Evolutionary conservation across 2,888 invertebrate species (phyloP).

Genomic region (Xylota segnis): DNA sequence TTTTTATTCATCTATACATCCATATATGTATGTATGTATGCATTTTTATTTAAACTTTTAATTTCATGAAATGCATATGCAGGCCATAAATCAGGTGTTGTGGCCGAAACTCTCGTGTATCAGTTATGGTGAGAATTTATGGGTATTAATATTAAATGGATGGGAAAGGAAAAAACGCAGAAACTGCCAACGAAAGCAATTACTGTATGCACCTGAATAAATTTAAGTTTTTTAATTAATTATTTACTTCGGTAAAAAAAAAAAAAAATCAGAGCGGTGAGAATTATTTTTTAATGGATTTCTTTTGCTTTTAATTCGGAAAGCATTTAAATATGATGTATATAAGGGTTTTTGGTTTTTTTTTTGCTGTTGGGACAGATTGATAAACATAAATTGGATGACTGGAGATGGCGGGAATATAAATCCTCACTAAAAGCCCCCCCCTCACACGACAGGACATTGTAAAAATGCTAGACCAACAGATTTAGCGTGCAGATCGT

Average conservation of each 20-base stretch:
- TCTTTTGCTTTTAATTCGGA: not conserved
- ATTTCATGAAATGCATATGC: conserved; percentile 54
- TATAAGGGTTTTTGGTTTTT: no score
- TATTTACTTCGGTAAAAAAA: not conserved
- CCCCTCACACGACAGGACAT: no score
- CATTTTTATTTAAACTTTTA: conserved; percentile 26
- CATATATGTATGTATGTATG: not conserved
- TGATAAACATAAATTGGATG: no score
- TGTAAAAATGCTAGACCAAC: no score
- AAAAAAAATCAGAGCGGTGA: not conserved
- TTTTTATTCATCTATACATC: no score
- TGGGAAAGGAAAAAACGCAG: conserved; percentile 13
- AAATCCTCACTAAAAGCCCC: no score
- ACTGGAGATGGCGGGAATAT: no score
- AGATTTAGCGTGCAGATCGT: no score
- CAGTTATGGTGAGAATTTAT: conserved; percentile 46
- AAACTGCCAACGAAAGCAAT: conserved; percentile 45
- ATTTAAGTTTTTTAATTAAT: conserved; percentile 20
- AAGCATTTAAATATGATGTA: not conserved
- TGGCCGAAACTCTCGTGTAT: conserved; percentile 3
- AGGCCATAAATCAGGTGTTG: conserved; percentile 55
- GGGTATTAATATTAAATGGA: conserved; percentile 52
- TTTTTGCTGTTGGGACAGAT: no score
- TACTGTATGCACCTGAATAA: conserved; percentile 49
- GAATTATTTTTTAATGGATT: not conserved